A percentile compares a stretch with the other conserved stretches of the same genome.
These are phyloP conservation scores for Carposina sasakii DNA, from an alignment of 1,140 invertebrate genomes.

Conservation along the genomic window DNA sequence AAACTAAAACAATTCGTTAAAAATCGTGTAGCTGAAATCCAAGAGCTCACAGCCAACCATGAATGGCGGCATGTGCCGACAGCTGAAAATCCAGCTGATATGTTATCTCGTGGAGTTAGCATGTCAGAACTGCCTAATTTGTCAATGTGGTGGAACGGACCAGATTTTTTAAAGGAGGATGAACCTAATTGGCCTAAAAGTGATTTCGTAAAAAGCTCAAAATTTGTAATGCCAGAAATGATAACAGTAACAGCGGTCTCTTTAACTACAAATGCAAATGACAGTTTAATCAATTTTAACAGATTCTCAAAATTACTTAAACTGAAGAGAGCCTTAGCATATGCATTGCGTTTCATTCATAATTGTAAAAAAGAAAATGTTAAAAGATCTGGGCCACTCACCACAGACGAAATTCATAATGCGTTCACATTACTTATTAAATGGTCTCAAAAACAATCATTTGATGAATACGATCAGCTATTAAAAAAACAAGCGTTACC, in stretches of 20 bases:
- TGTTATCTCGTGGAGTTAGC: constrained; percentile 29
- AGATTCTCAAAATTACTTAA: constrained; percentile 5
- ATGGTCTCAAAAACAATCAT: not conserved
- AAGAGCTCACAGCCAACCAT: constrained; percentile 14
- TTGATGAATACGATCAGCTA: not conserved
- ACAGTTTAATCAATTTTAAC: not conserved
- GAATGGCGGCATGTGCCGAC: constrained; percentile 38
- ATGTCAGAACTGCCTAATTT: not conserved
- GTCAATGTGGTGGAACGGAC: constrained; percentile 4
- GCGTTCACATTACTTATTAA: not conserved
- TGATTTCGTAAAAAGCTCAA: not conserved
- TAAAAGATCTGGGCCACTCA: not conserved
- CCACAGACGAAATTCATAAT: constrained; percentile 1
- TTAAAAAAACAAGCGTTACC: not conserved
- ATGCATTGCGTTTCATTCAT: not conserved
- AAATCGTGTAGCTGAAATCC: constrained; percentile 46
- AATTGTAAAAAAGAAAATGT: not conserved
- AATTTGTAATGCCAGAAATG: not conserved
- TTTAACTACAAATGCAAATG: not conserved
- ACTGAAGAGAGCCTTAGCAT: not conserved
- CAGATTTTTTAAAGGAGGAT: constrained; percentile 1
- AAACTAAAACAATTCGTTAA: constrained; percentile 23
- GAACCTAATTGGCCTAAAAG: constrained; percentile 4
- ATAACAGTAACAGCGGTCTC: not conserved
- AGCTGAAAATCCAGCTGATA: constrained; percentile 41